Evolutionary conservation across 2,888 invertebrate species (phyloP).

Genomic region (Mimachlamys varia): DNA sequence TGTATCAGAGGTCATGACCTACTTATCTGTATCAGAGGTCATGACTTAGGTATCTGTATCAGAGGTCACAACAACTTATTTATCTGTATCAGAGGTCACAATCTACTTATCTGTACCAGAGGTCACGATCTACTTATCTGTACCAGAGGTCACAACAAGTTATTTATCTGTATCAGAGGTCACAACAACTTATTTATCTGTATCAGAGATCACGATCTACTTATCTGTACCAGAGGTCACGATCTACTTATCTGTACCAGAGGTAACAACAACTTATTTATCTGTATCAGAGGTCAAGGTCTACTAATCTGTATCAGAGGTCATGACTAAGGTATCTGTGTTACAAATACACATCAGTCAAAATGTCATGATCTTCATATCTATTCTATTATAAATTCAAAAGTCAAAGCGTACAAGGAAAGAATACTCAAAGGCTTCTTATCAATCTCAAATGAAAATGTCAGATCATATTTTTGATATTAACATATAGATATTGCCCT

Average conservation of each 20-base stretch:
- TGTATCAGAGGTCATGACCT: conserved; percentile 50
- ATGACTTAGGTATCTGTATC: neutral
- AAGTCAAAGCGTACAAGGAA: no score
- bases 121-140: neutral
- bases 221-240: neutral
- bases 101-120: neutral
- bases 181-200: no score
- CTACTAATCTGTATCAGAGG: neutral
- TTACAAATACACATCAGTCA: neutral
- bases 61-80: no score
- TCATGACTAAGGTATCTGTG: neutral
- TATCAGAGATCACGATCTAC: neutral
- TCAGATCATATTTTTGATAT: no score
- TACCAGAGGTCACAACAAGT: neutral
- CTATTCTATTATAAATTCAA: no score
- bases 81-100: neutral
- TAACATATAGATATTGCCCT: no score
- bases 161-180: neutral
- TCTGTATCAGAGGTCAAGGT: neutral
- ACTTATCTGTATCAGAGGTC: neutral
- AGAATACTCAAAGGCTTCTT: no score
- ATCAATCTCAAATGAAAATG: no score
- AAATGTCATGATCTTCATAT: neutral
- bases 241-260: neutral
- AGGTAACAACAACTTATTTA: neutral